These are phyloP conservation scores for Spilarctia lutea DNA, from an alignment of 2,888 invertebrate genomes.

Conservation along the genomic window DNA sequence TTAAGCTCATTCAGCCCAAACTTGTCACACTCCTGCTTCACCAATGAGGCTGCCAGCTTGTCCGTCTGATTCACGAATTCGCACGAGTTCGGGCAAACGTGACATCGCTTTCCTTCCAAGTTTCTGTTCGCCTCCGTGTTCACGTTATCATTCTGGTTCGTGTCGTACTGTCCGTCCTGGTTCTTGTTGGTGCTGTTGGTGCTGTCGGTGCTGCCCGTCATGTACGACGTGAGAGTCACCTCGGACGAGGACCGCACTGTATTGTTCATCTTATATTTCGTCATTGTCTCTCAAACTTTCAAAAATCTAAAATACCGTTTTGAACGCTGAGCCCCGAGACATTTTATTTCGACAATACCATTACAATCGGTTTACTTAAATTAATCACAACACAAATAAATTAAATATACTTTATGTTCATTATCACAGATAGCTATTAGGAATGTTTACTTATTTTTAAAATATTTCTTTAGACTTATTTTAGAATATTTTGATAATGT, in stretches of 20 bases:
- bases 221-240: conserved; percentile 81
- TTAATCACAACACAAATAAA: conserved; percentile 56
- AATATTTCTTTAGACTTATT: not conserved
- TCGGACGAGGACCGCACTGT: conserved; percentile 72
- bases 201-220: conserved; percentile 69
- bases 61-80: conserved; percentile 68
- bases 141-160: conserved; percentile 70
- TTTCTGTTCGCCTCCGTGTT: conserved; percentile 69
- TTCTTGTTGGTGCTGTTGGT: conserved; percentile 54
- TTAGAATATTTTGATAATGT: not conserved
- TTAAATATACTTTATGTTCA: conserved; percentile 48
- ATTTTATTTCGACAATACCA: conserved; percentile 63
- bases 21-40: conserved; percentile 67
- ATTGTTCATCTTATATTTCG: conserved; percentile 86
- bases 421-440: conserved; percentile 55
- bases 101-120: conserved; percentile 62
- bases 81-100: conserved; percentile 72
- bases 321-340: conserved; percentile 75
- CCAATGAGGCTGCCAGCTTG: conserved; percentile 68
- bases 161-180: conserved; percentile 64
- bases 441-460: conserved; percentile 38
- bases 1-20: conserved; percentile 79
- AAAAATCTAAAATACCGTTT: conserved; percentile 68
- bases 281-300: conserved; percentile 67
- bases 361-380: conserved; percentile 34